These are phyloP conservation scores for Choristoneura fumiferana DNA, from an alignment of 1,140 invertebrate genomes.

Conservation along the genomic window DNA sequence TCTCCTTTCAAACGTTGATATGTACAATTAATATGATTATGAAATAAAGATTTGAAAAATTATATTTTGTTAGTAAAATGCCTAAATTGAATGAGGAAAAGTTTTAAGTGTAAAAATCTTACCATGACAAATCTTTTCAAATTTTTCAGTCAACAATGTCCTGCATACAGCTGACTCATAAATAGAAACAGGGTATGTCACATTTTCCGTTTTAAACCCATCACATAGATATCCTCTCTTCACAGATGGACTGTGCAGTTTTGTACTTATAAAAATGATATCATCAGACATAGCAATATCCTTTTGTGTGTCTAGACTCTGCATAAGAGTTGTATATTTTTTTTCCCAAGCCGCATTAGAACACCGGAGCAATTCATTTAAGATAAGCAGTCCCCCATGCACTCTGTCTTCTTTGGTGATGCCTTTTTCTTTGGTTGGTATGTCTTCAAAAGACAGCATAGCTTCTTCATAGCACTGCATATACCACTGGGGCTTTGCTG, in stretches of 20 bases:
- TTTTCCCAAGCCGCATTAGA: conserved; percentile 94
- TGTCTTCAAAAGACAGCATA: conserved; percentile 87
- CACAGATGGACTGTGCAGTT: conserved; percentile 79
- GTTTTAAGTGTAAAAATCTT: too few relatives aligned
- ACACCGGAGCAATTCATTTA: conserved; percentile 96
- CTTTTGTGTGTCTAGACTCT: conserved; percentile 69
- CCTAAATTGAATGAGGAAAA: too few relatives aligned
- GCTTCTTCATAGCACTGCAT: conserved; percentile 96
- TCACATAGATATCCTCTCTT: conserved; percentile 78
- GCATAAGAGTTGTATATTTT: conserved; percentile 86
- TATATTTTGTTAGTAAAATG: too few relatives aligned
- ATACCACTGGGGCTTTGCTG: conserved; percentile 94
- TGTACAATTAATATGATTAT: too few relatives aligned
- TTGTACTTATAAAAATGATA: conserved; percentile 80
- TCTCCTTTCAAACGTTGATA: too few relatives aligned
- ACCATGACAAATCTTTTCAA: conserved; percentile 88
- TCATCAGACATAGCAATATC: conserved; percentile 78
- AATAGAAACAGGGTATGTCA: conserved; percentile 77
- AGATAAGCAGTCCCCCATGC: conserved; percentile 94
- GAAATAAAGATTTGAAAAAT: too few relatives aligned
- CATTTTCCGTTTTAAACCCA: conserved; percentile 69
- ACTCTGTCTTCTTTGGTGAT: conserved; percentile 93
- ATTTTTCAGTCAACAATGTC: conserved; percentile 90
- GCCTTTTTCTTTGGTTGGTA: conserved; percentile 85
- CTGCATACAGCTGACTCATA: conserved; percentile 94